These are phyloP conservation scores for Drosophila takahashii DNA, from an alignment of 1,140 invertebrate genomes.

Conservation along the genomic window DNA sequence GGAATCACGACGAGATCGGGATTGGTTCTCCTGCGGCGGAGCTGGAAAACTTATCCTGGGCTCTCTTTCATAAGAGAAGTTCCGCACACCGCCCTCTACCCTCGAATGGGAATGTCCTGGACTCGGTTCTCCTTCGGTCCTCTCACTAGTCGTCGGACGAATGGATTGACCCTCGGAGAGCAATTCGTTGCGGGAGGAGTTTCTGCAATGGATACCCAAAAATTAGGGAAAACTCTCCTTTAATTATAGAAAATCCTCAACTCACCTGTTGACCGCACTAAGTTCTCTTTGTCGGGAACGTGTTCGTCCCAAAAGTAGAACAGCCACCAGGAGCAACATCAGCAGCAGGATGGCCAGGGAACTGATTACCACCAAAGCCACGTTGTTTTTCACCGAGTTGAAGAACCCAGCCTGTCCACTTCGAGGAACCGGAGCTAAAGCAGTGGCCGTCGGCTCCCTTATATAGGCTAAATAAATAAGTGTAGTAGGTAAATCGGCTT, in stretches of 20 bases:
- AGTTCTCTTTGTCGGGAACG: slow-evolving; percentile 86
- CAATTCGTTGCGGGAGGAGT: slow-evolving; percentile 75
- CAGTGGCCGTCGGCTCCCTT: slow-evolving; percentile 87
- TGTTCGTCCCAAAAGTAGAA: slow-evolving; percentile 87
- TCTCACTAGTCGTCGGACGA: slow-evolving; percentile 67
- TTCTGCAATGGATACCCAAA: slow-evolving; percentile 33
- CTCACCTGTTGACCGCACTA: slow-evolving; percentile 65
- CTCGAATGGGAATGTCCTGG: slow-evolving; percentile 51
- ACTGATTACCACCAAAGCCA: slow-evolving; percentile 82
- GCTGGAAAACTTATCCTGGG: slow-evolving; percentile 71
- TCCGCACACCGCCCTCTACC: slow-evolving; percentile 62
- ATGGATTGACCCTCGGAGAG: slow-evolving; percentile 72
- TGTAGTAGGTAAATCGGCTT: background rate
- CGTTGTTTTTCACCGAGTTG: slow-evolving; percentile 85
- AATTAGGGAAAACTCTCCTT: background rate
- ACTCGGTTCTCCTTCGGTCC: slow-evolving; percentile 48
- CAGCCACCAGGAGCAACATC: slow-evolving; percentile 87
- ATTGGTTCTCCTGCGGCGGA: slow-evolving; percentile 47
- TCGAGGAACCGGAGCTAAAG: slow-evolving; percentile 87
- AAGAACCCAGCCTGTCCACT: slow-evolving; percentile 88
- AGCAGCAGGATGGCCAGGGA: slow-evolving; percentile 87
- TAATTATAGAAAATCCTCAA: background rate
- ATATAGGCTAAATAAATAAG: slow-evolving; percentile 86
- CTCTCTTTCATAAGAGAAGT: slow-evolving; percentile 74
- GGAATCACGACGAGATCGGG: slow-evolving; percentile 62